Evolutionary conservation across 2,888 invertebrate genomes (phyloP).

Genomic region (Rhodophaea formosa): DNA sequence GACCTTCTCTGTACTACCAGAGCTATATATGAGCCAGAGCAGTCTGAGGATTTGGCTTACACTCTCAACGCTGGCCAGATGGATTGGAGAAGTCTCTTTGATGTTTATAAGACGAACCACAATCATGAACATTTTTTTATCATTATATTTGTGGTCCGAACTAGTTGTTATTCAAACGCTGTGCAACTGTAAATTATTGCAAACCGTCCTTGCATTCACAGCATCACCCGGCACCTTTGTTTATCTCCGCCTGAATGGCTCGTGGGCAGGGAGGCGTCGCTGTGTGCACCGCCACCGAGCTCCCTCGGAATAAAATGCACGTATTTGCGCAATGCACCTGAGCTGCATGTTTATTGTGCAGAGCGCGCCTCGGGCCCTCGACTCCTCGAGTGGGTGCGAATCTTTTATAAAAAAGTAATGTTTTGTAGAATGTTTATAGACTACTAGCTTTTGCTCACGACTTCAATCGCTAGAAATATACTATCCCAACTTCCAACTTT

Average conservation of each 20-base stretch:
- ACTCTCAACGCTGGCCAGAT: too few relatives aligned
- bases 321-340: conserved; percentile 40
- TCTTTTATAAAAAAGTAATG: background rate
- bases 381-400: background rate
- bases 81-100: too few relatives aligned
- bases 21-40: too few relatives aligned
- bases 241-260: conserved; percentile 44
- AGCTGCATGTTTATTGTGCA: conserved; percentile 39
- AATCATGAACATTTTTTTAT: too few relatives aligned
- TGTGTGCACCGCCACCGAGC: conserved; percentile 28
- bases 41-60: too few relatives aligned
- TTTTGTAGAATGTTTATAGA: background rate
- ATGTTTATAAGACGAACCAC: too few relatives aligned
- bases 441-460: too few relatives aligned
- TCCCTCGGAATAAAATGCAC: conserved; percentile 39
- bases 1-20: too few relatives aligned
- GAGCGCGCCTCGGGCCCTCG: background rate
- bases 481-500: too few relatives aligned
- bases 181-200: conserved; percentile 13
- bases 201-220: conserved; percentile 28
- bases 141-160: too few relatives aligned
- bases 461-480: too few relatives aligned
- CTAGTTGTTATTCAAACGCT: conserved; percentile 2
- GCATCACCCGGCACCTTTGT: conserved; percentile 43
- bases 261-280: conserved; percentile 31